phyloP scores from a whole-genome alignment of 2,888 invertebrate genomes.

The Pollenia amentaria region DNA sequence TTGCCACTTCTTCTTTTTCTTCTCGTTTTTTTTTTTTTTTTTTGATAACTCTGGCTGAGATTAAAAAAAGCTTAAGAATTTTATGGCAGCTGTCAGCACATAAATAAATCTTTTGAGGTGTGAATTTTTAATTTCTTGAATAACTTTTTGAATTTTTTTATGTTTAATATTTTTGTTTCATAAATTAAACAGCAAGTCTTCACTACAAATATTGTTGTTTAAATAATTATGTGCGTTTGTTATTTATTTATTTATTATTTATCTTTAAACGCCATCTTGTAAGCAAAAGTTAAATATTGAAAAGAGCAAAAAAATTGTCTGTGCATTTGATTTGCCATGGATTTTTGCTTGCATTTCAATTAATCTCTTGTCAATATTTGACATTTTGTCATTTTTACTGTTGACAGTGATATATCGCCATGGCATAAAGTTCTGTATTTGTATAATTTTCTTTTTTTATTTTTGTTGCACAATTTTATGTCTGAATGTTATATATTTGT shows the following conservation, averaged over 20 bases:
- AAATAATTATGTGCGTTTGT: constrained; percentile 31
- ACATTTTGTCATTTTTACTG: constrained; percentile 76
- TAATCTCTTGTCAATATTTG: constrained; percentile 78
- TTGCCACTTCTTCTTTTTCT: constrained; percentile 2
- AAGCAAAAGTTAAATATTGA: constrained; percentile 49
- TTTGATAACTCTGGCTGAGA: neutral
- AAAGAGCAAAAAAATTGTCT: constrained; percentile 37
- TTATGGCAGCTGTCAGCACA: constrained; percentile 74
- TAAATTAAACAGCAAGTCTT: constrained; percentile 53
- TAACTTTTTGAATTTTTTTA: constrained; percentile 48
- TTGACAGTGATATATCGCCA: constrained; percentile 76
- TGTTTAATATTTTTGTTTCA: constrained; percentile 60
- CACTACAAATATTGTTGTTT: constrained; percentile 2
- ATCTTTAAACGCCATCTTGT: constrained; percentile 74
- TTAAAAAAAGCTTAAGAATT: constrained; percentile 13
- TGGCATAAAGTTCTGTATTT: constrained; percentile 55
- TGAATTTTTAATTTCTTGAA: constrained; percentile 72
- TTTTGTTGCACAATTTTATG: neutral
- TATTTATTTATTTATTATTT: constrained; percentile 60
- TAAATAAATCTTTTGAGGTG: constrained; percentile 76
- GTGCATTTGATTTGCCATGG: constrained; percentile 58
- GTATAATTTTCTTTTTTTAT: constrained; percentile 1
- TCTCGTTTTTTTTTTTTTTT: constrained; percentile 21
- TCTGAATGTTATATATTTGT: constrained; percentile 42
- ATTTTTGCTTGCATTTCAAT: constrained; percentile 74